Evolutionary conservation across 2,888 invertebrate genomes (phyloP).

Genomic region (Lasioglossum morio): DNA sequence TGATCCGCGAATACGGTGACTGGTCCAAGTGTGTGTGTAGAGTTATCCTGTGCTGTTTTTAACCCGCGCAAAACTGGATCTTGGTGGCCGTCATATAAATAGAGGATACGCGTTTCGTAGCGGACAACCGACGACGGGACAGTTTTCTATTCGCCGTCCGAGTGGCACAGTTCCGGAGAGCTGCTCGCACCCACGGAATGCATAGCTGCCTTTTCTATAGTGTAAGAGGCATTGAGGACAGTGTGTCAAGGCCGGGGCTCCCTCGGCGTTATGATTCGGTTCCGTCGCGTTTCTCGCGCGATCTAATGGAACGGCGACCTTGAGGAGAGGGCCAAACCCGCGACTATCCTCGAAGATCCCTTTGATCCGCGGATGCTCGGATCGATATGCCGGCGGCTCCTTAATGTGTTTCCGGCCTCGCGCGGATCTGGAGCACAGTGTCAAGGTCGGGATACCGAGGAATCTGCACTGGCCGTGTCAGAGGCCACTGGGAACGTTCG

Average conservation of each 20-base stretch:
- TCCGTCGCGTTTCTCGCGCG: conserved; percentile 38
- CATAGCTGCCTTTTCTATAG: conserved; percentile 24
- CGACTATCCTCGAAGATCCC: conserved; percentile 27
- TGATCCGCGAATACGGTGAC: background rate
- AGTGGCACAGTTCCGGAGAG: background rate
- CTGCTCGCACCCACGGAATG: conserved; percentile 3
- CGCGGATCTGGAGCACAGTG: conserved; percentile 59
- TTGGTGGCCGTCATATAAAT: background rate
- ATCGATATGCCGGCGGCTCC: conserved; percentile 33
- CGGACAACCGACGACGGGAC: background rate
- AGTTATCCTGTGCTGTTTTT: background rate
- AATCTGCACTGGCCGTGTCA: background rate
- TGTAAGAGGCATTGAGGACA: conserved; percentile 62
- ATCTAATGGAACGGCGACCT: conserved; percentile 45
- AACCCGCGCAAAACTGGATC: background rate
- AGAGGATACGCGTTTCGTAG: background rate
- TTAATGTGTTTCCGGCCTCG: conserved; percentile 33
- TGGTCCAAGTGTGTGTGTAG: background rate
- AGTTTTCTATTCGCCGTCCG: background rate
- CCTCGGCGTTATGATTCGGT: conserved; percentile 27
- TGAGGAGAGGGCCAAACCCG: background rate
- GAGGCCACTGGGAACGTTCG: background rate
- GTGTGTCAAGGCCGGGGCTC: conserved; percentile 70
- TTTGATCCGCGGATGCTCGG: conserved; percentile 33
- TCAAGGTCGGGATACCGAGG: conserved; percentile 61